Evolutionary conservation across 2,797 vertebrate genomes (phyloP).

Genomic region (Sebastiscus tertius): DNA sequence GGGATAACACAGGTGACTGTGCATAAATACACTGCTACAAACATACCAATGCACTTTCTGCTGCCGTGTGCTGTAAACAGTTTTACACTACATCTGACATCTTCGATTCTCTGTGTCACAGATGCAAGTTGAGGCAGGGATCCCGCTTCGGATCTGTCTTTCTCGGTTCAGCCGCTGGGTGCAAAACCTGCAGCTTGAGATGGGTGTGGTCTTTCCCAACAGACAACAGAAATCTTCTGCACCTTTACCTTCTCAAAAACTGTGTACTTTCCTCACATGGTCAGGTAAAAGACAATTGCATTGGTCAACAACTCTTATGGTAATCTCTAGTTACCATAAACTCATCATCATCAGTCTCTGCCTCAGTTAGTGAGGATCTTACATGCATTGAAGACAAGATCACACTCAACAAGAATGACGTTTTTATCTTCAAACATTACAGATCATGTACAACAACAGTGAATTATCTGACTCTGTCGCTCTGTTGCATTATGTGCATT

Average conservation of each 20-base stretch:
- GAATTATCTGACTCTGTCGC: neutral
- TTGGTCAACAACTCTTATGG: neutral
- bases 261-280: slow-evolving; percentile 93
- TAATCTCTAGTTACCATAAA: neutral
- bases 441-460: neutral
- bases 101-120: slow-evolving; percentile 61
- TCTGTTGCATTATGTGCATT: neutral
- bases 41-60: neutral
- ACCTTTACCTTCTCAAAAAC: slow-evolving; percentile 68
- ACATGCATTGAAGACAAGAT: neutral
- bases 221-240: slow-evolving; percentile 39
- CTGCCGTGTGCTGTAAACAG: fast-evolving
- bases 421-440: neutral
- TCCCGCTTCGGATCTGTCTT: slow-evolving; percentile 91
- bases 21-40: neutral
- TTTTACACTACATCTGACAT: neutral
- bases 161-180: slow-evolving; percentile 93
- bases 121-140: slow-evolving; percentile 90
- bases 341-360: neutral
- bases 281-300: slow-evolving; percentile 83
- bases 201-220: slow-evolving; percentile 80
- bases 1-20: slow-evolving; percentile 90
- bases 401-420: neutral
- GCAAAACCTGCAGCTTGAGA: slow-evolving; percentile 85
- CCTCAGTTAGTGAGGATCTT: neutral